Conservation (phyloP, 2,113 vertebrate species). For the Pterophyllum scalare region DNA sequence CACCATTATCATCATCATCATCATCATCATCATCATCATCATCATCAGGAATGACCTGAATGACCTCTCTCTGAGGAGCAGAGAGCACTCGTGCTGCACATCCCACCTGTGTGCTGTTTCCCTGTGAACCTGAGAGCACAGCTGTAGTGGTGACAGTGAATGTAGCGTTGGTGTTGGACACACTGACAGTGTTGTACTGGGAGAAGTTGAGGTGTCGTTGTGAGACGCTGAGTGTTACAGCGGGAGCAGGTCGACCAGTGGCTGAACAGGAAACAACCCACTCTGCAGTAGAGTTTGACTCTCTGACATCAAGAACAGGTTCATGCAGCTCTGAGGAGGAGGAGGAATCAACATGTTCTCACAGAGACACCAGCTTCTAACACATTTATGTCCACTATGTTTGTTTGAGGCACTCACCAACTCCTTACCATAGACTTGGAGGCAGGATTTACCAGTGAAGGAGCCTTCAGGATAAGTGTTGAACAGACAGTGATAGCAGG, state of each 20-base stretch:
- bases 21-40: no score
- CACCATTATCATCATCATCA: no score
- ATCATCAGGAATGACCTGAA: no score
- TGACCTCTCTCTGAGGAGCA: neutral
- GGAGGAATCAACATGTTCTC: neutral
- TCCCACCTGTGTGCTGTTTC: neutral
- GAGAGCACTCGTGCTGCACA: neutral
- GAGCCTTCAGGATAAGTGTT: conserved; percentile 23
- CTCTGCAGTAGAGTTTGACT: neutral
- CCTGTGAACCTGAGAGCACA: neutral
- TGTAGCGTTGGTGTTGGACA: conserved; percentile 15
- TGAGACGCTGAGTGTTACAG: conserved; percentile 1
- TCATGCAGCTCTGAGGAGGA: neutral
- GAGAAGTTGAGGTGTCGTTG: neutral
- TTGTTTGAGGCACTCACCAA: no score
- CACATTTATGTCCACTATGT: neutral
- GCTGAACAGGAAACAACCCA: neutral
- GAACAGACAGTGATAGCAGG: conserved; percentile 46
- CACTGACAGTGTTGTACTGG: neutral
- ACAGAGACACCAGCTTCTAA: no score
- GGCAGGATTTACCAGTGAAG: conserved; percentile 16
- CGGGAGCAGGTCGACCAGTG: neutral
- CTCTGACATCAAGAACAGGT: no score
- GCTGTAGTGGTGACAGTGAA: no score
- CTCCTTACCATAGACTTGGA: conserved; percentile 24